Evolutionary conservation across 2,888 invertebrate species (phyloP).

Genomic region (Pammene fasciana): DNA sequence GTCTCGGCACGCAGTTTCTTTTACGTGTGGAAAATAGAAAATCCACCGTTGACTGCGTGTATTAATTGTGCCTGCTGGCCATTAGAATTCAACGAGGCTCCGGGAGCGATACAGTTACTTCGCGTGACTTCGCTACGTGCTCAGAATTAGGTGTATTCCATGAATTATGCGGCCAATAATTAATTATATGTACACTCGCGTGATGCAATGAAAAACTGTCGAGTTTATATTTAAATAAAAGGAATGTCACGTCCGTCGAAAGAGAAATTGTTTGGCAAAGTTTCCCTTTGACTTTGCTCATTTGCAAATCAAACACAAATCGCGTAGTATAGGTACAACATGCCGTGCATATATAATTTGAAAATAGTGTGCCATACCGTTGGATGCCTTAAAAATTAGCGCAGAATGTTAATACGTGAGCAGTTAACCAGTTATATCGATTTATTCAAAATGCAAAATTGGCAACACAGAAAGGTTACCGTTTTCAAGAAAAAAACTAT

Average conservation of each 20-base stretch:
- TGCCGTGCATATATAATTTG: slow-evolving; percentile 4
- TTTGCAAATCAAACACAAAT: slow-evolving; percentile 38
- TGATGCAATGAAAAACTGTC: slow-evolving; percentile 59
- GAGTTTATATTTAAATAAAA: slow-evolving; percentile 55
- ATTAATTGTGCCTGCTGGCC: slow-evolving; percentile 74
- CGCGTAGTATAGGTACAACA: neutral
- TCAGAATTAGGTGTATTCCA: slow-evolving; percentile 67
- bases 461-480: neutral
- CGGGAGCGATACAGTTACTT: slow-evolving; percentile 76
- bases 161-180: slow-evolving; percentile 59
- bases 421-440: neutral
- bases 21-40: slow-evolving; percentile 84
- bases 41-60: slow-evolving; percentile 81
- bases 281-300: slow-evolving; percentile 53
- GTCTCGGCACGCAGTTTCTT: slow-evolving; percentile 77
- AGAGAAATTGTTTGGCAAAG: slow-evolving; percentile 67
- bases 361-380: slow-evolving; percentile 14
- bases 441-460: no score
- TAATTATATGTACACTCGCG: slow-evolving; percentile 52
- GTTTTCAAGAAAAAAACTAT: neutral
- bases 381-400: neutral
- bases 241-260: slow-evolving; percentile 55
- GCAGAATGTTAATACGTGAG: neutral
- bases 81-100: slow-evolving; percentile 78
- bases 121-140: slow-evolving; percentile 75